phyloP scores from a whole-genome alignment of 2,888 invertebrate genomes.

The Scaptomyza reducta region DNA sequence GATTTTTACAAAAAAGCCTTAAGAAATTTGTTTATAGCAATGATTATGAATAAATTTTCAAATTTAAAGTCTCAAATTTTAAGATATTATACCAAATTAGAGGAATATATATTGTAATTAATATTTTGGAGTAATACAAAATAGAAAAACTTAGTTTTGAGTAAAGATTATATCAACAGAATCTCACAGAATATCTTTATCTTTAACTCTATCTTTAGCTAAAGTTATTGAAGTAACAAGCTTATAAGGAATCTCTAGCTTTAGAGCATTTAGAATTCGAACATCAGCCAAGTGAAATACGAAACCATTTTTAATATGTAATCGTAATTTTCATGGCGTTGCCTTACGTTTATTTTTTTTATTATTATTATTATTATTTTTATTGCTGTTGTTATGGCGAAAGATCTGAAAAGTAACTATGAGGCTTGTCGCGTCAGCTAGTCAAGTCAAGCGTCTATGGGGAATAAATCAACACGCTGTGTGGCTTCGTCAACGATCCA shows the following conservation, averaged over 20 bases:
- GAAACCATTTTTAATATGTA: constrained; percentile 45
- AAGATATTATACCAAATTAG: no score
- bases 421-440: constrained; percentile 24
- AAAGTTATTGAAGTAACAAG: no score
- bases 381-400: constrained; percentile 43
- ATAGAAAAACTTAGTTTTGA: no score
- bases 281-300: neutral
- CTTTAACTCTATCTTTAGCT: no score
- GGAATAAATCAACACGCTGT: constrained; percentile 83
- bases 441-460: constrained; percentile 66
- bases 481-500: constrained; percentile 77
- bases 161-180: no score
- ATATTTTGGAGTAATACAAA: no score
- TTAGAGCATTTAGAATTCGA: constrained; percentile 35
- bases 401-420: constrained; percentile 37
- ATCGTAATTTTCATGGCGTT: constrained; percentile 46
- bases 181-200: no score
- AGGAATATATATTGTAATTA: no score
- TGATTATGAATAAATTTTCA: no score
- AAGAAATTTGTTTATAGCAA: no score
- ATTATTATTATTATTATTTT: constrained; percentile 34
- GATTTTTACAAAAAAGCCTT: no score
- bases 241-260: neutral
- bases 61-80: no score
- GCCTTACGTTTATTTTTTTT: constrained; percentile 43